Conservation (phyloP, 2,797 vertebrate species). For the Propithecus perrieri region DNA sequence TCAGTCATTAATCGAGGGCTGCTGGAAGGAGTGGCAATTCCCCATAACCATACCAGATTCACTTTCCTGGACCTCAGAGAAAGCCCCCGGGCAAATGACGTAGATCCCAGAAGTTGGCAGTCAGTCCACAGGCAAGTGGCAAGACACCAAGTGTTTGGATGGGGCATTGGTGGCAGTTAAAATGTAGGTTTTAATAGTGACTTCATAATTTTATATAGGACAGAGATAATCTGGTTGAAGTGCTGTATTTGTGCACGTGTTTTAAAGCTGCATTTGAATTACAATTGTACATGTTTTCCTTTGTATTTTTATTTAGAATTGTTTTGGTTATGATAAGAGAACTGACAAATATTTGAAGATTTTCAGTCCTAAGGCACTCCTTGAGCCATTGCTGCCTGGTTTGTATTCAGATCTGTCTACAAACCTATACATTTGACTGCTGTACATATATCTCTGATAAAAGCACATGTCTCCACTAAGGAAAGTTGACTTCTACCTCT, state of each 20-base stretch:
- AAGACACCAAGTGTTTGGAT: neutral
- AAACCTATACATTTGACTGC: slow-evolving; percentile 33
- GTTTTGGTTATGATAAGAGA: neutral
- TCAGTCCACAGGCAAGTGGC: neutral
- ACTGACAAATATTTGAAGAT: neutral
- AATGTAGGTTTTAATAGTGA: neutral
- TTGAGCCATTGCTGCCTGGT: neutral
- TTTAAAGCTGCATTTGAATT: neutral
- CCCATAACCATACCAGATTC: neutral
- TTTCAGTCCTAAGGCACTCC: neutral
- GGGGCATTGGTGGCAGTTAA: neutral
- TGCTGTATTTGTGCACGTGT: neutral
- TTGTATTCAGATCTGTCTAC: slow-evolving; percentile 27
- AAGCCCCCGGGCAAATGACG: neutral
- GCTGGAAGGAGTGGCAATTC: neutral
- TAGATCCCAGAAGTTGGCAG: neutral
- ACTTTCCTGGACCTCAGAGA: neutral
- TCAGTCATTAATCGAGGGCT: neutral
- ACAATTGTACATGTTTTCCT: neutral
- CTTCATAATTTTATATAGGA: neutral
- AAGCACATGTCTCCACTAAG: neutral
- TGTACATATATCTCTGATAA: slow-evolving; percentile 43
- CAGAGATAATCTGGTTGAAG: neutral
- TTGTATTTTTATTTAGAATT: neutral
- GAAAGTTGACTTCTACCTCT: slow-evolving; percentile 25